Evolutionary conservation across 1,140 invertebrate genomes (phyloP).

Genomic region (Eumaeus atala): DNA sequence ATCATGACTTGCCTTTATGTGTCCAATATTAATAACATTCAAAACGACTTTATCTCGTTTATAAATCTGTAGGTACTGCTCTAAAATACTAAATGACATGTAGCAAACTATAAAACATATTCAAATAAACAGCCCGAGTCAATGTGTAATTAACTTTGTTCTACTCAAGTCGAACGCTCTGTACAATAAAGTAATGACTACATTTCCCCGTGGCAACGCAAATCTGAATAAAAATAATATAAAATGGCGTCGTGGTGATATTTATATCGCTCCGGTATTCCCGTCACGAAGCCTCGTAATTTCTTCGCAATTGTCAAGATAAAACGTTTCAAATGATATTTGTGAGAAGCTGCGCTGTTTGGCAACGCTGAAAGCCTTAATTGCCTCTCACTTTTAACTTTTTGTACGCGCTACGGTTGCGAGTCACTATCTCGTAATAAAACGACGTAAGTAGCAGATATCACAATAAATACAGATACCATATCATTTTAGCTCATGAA

Average conservation of each 20-base stretch:
- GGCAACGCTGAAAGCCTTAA: conserved; percentile 7
- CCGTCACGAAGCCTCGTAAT: conserved; percentile 15
- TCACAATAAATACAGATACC: too few species aligned
- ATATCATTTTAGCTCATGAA: too few species aligned
- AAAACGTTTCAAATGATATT: conserved; percentile 18
- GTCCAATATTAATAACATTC: too few species aligned
- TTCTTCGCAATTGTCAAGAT: conserved; percentile 19
- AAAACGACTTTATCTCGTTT: too few species aligned
- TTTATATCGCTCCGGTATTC: conserved; percentile 12
- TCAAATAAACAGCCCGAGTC: too few species aligned
- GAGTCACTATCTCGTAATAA: neutral
- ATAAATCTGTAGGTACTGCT: too few species aligned
- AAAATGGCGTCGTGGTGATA: conserved; percentile 6
- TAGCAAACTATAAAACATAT: too few species aligned
- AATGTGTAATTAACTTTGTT: too few species aligned
- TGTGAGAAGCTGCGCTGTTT: conserved; percentile 10
- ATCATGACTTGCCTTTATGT: too few species aligned
- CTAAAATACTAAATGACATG: too few species aligned
- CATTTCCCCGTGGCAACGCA: neutral
- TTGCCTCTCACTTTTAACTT: conserved; percentile 6
- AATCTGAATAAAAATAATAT: conserved; percentile 3
- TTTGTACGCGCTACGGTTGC: neutral
- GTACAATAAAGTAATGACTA: neutral
- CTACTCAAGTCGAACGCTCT: neutral
- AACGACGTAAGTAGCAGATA: too few species aligned